Evolutionary conservation across 2,888 invertebrate species (phyloP), one percentile per base, ranked within the genome.

Genomic region (Cheilosia grossa): DNA sequence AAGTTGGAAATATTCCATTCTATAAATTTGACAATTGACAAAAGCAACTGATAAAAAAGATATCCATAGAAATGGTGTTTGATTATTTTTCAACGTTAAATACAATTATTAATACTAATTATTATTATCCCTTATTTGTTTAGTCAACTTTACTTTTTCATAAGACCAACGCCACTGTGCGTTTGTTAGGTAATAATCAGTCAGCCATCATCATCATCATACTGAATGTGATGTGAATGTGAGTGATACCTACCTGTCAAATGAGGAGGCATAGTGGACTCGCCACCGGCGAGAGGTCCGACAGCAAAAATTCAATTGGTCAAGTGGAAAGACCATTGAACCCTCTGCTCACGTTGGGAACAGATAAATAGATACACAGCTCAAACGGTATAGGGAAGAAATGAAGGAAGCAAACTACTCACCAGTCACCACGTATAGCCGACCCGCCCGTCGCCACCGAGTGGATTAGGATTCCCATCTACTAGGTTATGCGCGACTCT

Each of bases 271-370:
- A n/a, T n/a, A 51, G 51, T 27, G 51, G 42, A 44, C 7, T 30
- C 19, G 54, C 42, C 53, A 19, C 13, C 6, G 59, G 61, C 27
- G 44, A 63, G 40, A 44, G 47, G 59, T 10, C 72, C 79, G 72
- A 72, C 79, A 79, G 72, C 72, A 79, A 77, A 79, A 77, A 58
- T 66, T 58, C 58, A 72, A 49, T 64, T 79, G 72, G 79, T 64
- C 70, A 79, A 66, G 56, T 79, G 72, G 64, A 79, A 79, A 79
- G 79, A 72, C 58, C 72, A 59, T 64, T 79, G 79, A 79, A 79
- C 79, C 72, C 40, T 33, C 24, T 37, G 13, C 13, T 24, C 33
- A 64, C 54, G 37, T 37, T 53, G 49, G 19, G 27, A 15, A 47
- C 40, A 58, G 70, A 33, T 37, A 24, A 42, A 53, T 72, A 79